A percentile compares a stretch with the other conserved stretches of the same genome.
Conservation (phyloP, 2,113 vertebrate species). For the Pelecanus crispus region DNA sequence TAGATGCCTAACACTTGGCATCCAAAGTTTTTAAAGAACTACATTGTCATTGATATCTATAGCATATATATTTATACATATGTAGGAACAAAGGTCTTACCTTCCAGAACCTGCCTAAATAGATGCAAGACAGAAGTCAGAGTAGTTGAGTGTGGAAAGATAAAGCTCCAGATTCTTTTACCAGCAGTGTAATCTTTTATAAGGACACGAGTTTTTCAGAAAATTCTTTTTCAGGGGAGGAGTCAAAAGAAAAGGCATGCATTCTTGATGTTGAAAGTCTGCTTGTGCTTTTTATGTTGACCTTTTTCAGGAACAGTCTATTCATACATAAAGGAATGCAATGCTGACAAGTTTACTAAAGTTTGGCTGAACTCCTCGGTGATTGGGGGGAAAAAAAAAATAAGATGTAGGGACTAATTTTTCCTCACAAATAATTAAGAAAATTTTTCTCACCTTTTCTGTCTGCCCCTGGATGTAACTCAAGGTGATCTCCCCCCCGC, state of each 20-base stretch:
- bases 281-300: not conserved
- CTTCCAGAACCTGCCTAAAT: not conserved
- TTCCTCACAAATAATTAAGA: not conserved
- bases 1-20: not conserved
- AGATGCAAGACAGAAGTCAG: not conserved
- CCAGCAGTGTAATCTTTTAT: not conserved
- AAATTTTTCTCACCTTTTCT: not conserved
- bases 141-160: not conserved
- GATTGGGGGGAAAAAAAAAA: not conserved
- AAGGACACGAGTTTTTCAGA: not conserved
- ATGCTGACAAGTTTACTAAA: not conserved
- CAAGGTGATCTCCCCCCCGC: not conserved
- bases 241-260: not conserved
- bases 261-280: conserved; percentile 7
- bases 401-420: not conserved
- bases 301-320: not conserved
- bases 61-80: not conserved
- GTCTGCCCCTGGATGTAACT: not conserved
- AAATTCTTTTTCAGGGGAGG: not conserved
- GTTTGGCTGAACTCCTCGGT: not conserved
- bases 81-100: not conserved
- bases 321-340: not conserved
- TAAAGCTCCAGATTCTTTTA: not conserved
- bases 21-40: not conserved
- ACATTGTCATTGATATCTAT: not conserved